Conservation (phyloP, 2,797 vertebrate species). For the Odontamblyopus lacepedii region DNA sequence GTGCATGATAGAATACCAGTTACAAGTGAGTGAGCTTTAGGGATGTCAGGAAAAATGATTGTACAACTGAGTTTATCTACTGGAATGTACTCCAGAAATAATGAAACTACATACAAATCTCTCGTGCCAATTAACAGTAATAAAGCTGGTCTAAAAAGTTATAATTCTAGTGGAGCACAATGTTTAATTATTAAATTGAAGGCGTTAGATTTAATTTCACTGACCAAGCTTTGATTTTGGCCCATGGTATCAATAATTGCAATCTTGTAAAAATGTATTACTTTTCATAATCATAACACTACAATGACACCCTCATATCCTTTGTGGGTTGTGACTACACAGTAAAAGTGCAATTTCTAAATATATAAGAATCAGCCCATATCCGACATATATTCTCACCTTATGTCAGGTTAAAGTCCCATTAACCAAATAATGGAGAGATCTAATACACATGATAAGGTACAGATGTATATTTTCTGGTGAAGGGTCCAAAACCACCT, state of each 20-base stretch:
- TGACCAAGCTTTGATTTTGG: background rate
- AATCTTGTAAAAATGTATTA: background rate
- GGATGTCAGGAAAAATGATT: background rate
- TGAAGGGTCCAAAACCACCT: background rate
- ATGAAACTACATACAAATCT: background rate
- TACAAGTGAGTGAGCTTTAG: constrained; percentile 43
- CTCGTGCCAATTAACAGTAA: background rate
- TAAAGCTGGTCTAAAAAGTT: background rate
- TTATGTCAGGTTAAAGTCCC: no score
- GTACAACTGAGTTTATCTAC: background rate
- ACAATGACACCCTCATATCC: background rate
- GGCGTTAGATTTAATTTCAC: no score
- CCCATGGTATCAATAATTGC: background rate
- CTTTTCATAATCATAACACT: background rate
- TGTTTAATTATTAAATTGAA: background rate
- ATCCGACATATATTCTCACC: background rate
- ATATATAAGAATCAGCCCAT: background rate
- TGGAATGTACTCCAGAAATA: background rate
- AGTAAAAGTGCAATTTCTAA: constrained; percentile 75
- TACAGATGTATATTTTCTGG: background rate
- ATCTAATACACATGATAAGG: background rate
- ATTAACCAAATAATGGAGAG: no score
- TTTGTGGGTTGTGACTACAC: constrained; percentile 20
- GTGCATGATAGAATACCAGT: constrained; percentile 70
- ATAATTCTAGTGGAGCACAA: background rate